Evolutionary conservation across 1,140 invertebrate genomes (phyloP).

Genomic region (Bombus balteatus): DNA sequence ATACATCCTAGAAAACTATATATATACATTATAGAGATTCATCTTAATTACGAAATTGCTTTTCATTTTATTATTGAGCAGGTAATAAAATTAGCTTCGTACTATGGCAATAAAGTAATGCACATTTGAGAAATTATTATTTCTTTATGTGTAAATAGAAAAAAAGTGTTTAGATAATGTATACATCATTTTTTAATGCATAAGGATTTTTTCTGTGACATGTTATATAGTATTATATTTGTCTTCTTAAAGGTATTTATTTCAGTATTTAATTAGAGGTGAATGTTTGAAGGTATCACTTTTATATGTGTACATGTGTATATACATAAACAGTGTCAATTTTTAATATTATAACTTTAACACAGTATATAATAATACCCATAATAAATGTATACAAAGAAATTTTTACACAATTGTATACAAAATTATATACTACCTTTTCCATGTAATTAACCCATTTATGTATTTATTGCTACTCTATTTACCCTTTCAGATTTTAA

Average conservation of each 20-base stretch:
- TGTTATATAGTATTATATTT: slow-evolving; percentile 49
- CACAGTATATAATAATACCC: slow-evolving; percentile 46
- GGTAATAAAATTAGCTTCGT: slow-evolving; percentile 34
- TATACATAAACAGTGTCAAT: slow-evolving; percentile 62
- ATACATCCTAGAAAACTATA: neutral
- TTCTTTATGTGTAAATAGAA: slow-evolving; percentile 2
- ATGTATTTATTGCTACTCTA: neutral
- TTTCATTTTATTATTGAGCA: slow-evolving; percentile 15
- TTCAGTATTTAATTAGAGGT: slow-evolving; percentile 36
- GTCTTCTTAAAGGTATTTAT: slow-evolving; percentile 43
- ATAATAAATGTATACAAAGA: slow-evolving; percentile 59
- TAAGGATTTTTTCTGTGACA: slow-evolving; percentile 39
- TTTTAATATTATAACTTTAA: slow-evolving; percentile 60
- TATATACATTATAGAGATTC: slow-evolving; percentile 21
- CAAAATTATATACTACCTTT: slow-evolving; percentile 42
- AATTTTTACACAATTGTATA: slow-evolving; percentile 55
- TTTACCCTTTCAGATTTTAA: slow-evolving; percentile 33
- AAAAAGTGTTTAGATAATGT: neutral
- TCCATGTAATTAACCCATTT: slow-evolving; percentile 47
- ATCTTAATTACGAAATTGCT: neutral
- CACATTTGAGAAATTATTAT: slow-evolving; percentile 25
- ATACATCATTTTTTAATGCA: slow-evolving; percentile 15
- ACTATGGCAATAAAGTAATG: slow-evolving; percentile 59
- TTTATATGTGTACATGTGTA: slow-evolving; percentile 50
- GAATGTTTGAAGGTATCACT: slow-evolving; percentile 26